Percentiles rank a stretch among this genome's conserved stretches.
Evolutionary conservation across 2,113 vertebrate species (phyloP).

Genomic region (Antechinus stuartii): DNA sequence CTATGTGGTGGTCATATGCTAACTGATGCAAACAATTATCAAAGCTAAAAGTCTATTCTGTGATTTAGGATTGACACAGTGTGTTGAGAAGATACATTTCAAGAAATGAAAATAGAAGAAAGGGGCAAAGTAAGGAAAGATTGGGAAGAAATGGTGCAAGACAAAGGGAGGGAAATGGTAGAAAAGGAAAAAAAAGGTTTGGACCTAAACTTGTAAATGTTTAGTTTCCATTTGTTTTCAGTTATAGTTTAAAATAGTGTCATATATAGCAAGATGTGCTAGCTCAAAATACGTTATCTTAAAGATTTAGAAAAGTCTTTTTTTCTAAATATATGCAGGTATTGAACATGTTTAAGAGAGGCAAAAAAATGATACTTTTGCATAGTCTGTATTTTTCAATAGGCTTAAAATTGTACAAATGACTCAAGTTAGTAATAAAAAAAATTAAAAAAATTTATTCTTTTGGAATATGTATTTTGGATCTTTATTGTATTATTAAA

Average conservation of each 20-base stretch:
- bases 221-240: conserved; percentile 40
- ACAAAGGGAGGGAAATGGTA: background rate
- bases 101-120: conserved; percentile 17
- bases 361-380: background rate
- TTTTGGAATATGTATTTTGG: background rate
- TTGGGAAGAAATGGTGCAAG: background rate
- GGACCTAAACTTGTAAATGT: conserved; percentile 15
- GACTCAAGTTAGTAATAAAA: conserved; percentile 20
- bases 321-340: conserved; percentile 19
- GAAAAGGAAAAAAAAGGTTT: background rate
- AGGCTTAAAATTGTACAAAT: conserved; percentile 46
- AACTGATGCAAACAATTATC: conserved; percentile 18
- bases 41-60: background rate
- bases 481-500: conserved; percentile 23
- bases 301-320: background rate
- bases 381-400: background rate
- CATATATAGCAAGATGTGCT: conserved; percentile 25
- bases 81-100: conserved; percentile 41
- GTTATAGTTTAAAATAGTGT: background rate
- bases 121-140: conserved; percentile 18
- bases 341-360: conserved; percentile 22
- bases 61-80: background rate
- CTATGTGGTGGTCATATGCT: conserved; percentile 21
- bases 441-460: conserved; percentile 13
- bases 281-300: conserved; percentile 29